Evolutionary conservation across 2,113 vertebrate genomes (phyloP).

Genomic region (Coptodon rendalli): DNA sequence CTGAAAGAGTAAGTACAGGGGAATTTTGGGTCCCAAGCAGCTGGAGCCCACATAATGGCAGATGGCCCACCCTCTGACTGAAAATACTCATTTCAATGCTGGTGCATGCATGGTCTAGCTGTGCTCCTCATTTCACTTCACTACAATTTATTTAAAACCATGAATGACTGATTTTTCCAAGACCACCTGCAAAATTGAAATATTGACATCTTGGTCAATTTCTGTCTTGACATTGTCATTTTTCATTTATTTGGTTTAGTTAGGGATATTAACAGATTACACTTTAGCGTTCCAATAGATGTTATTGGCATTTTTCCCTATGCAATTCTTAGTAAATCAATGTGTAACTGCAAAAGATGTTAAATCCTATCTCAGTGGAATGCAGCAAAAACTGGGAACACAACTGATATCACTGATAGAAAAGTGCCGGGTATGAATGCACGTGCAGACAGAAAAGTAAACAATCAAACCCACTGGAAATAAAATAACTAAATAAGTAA

Average conservation of each 20-base stretch:
- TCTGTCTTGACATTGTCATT: not conserved
- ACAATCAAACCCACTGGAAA: not conserved
- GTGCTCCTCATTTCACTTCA: not conserved
- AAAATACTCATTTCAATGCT: slow-evolving; percentile 13
- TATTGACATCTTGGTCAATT: not conserved
- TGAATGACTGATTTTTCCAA: not conserved
- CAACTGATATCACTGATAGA: not conserved
- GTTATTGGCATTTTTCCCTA: not conserved
- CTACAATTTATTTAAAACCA: not conserved
- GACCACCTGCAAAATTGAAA: not conserved
- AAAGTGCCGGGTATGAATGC: not conserved
- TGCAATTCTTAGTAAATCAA: not conserved
- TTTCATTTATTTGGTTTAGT: not conserved
- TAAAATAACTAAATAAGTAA: not conserved
- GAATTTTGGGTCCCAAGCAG: not conserved
- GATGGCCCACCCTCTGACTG: slow-evolving; percentile 14
- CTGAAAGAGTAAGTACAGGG: slow-evolving; percentile 34
- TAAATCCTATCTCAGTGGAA: not conserved
- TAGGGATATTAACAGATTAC: not conserved
- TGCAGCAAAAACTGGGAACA: not conserved
- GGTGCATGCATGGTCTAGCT: not conserved
- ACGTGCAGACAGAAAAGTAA: not conserved
- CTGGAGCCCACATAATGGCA: slow-evolving; percentile 34
- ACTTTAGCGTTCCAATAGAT: not conserved
- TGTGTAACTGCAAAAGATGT: not conserved